Base-by-base conservation (phyloP, 2,797 vertebrate species). In the Oophaga sylvatica region DNA sequence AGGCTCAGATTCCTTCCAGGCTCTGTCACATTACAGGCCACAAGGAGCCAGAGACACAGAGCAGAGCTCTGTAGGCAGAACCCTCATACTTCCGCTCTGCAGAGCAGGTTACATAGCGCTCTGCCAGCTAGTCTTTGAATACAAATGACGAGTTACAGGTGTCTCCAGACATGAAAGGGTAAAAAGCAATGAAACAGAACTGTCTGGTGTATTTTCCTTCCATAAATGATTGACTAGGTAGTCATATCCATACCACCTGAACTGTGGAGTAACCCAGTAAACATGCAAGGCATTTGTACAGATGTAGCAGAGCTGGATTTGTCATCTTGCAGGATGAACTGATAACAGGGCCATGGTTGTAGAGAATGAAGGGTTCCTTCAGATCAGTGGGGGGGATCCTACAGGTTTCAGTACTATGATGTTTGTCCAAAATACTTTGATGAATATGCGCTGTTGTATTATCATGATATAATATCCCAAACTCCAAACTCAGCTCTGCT, bases 131-230 rank as follows among this genome's bases (percentile, higher is more conserved):
- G 41, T 41, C 62, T 65, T 84, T 60, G 11, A n/a, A n/a, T 57
- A 31, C 63, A 8, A 11, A 5, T 86, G 84, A 86, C 56, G 68
- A 80, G 48, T 80, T 70, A 86, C 84, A 86, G 77, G 84, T 86
- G 76, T 35, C 22, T 45, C 71, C 84, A 68, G 75, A 78, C 41
- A 26, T 85, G 57, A 77, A 73, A 76, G 70, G 63, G 80, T 81
- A 68, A 81, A 41, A 83, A 59, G 17, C 71, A 31, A 73, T 83
- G 29, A 83, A 73, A 62, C 13, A 60, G 31, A 45, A 29, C 22
- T 6, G 41, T 48, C 45, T 65, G 45, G 22, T 48, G 60, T 16
- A 65, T n/a, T 15, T 3, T n/a, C 22, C 35, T 65, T 65, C 26
- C 62, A 67, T 48, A 65, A 48, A 65, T 65, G 60, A 48, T 26